Evolutionary conservation across 2,113 vertebrate genomes (phyloP).

Genomic region (Platichthys flesus): DNA sequence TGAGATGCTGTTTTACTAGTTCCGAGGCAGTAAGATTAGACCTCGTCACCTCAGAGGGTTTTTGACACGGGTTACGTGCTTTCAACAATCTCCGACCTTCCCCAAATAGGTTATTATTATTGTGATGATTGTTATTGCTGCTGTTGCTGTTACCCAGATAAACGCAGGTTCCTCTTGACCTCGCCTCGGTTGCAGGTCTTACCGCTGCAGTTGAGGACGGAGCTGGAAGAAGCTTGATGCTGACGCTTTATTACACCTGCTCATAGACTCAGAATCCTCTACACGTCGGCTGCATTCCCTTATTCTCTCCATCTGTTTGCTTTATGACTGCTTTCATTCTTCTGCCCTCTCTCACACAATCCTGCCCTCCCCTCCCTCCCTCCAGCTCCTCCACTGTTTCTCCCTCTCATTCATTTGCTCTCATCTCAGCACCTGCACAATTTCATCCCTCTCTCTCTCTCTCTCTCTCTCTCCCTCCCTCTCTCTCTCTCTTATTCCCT

Average conservation of each 20-base stretch:
- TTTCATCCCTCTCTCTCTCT: conserved; percentile 5
- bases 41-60: conserved; percentile 32
- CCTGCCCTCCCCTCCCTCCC: not conserved
- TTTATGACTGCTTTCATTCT: conserved; percentile 27
- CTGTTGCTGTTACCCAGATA: not conserved
- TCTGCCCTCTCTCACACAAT: not conserved
- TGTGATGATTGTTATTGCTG: not conserved
- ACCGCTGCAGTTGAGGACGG: conserved; percentile 5
- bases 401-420: conserved; percentile 35
- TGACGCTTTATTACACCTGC: not conserved
- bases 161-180: not conserved
- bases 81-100: conserved; percentile 23
- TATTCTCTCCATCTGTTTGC: conserved; percentile 44
- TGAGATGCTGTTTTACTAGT: conserved; percentile 35
- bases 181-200: conserved; percentile 20
- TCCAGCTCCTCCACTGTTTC: conserved; percentile 16
- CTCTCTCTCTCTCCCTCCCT: conserved; percentile 5
- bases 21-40: conserved; percentile 19
- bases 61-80: not conserved
- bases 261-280: not conserved
- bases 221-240: conserved; percentile 40
- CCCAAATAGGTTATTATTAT: conserved; percentile 16
- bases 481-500: conserved; percentile 19
- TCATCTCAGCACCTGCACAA: conserved; percentile 24
- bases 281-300: conserved; percentile 41